Evolutionary conservation across 2,888 invertebrate genomes (phyloP), one percentile per base, ranked within the genome.

Genomic region (Drosophila meridionalis): DNA sequence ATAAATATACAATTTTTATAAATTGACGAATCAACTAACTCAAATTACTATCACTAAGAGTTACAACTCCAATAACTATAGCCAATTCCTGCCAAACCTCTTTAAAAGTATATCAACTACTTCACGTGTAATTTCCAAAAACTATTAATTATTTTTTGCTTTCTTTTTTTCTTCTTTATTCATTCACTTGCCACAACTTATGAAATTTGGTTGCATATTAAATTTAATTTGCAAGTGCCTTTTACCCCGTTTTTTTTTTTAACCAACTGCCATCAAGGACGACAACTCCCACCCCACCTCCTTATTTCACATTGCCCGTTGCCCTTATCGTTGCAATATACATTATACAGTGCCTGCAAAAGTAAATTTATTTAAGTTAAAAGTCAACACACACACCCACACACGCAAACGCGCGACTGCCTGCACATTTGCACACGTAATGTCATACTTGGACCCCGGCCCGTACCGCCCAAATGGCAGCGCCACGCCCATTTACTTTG

Each of bases 341-440:
- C 53, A 66, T 69, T 63, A 63, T 60, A 73, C 61, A 76, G 48
- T 59, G 55, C 62, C 68, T 67, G 70, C 68, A 78, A 78, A 75
- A 76, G 82, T 75, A 84, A 84, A 86, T 82, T 87, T 82, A 79
- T 82, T 86, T 81, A 81, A 76, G 80, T 83, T 76, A 78, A 84
- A 82, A 81, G 83, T 81, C 82, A 87, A 80, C 74, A 85, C 73
- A 69, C 81, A 74, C 73, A 62, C 69, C 60, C 48, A 55, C 73
- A 55, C 61, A 65, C 58, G 42, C 4, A 36, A n/a, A n/a, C 3
- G 7, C n/a, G 14, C 7, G n/a, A 34, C 45, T 38, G 60, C 20
- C 50, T 65, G 71, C 74, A 82, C 72, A 83, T 76, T 80, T 72
- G 65, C 72, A 68, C 73, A 71, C 78, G 76, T 80, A 82, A 80